A percentile compares a stretch with the other conserved stretches of the same genome.
Evolutionary conservation across 2,113 vertebrate genomes (phyloP).

Genomic region (Mus musculus): GRCm39 chr5:128420001-128420500

Average conservation of each 20-base stretch:
- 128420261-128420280: background rate
- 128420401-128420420: background rate
- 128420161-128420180: background rate
- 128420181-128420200: background rate
- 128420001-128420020: background rate
- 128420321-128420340: background rate
- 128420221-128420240: background rate
- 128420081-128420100: background rate
- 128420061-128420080: background rate
- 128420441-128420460: background rate
- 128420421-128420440: accelerated
- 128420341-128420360: background rate
- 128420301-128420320: background rate
- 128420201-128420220: background rate
- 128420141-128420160: background rate
- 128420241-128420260: background rate
- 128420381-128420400: background rate
- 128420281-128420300: background rate
- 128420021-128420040: background rate
- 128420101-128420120: background rate
- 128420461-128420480: background rate
- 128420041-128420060: background rate
- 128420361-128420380: background rate
- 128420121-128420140: background rate
- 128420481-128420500: background rate